Evolutionary conservation across 2,888 invertebrate genomes (phyloP).

Genomic region (Rhagonycha lutea): DNA sequence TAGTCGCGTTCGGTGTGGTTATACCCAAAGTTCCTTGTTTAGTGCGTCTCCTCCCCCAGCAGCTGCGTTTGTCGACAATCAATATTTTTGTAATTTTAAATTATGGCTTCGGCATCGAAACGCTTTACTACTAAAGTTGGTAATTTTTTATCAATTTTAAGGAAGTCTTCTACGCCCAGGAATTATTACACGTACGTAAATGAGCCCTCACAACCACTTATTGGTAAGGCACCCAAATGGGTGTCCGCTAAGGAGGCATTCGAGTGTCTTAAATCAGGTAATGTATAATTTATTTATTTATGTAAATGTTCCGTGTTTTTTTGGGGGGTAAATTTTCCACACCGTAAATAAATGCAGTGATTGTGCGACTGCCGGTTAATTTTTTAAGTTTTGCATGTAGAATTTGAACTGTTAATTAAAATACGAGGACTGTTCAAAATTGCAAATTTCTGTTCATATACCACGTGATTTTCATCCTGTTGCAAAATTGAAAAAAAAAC

Average conservation of each 20-base stretch:
- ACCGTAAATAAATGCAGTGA: background rate
- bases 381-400: background rate
- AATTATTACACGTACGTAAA: slow-evolving; percentile 78
- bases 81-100: background rate
- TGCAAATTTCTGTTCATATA: too few relatives aligned
- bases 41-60: background rate
- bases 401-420: background rate
- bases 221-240: slow-evolving; percentile 73
- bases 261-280: slow-evolving; percentile 80
- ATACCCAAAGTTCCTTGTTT: background rate
- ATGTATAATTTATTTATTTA: background rate
- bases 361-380: background rate
- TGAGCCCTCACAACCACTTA: slow-evolving; percentile 80
- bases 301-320: background rate
- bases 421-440: background rate
- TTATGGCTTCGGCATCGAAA: slow-evolving; percentile 35
- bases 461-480: too few relatives aligned
- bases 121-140: slow-evolving; percentile 41
- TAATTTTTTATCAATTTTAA: slow-evolving; percentile 41
- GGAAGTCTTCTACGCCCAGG: slow-evolving; percentile 51
- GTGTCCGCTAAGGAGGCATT: slow-evolving; percentile 83
- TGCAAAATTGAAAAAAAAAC: too few relatives aligned
- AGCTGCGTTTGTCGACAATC: background rate
- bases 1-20: background rate
- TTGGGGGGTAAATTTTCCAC: background rate